These are phyloP conservation scores for Carterocephalus palaemon DNA, from an alignment of 2,888 invertebrate genomes.

Conservation along the genomic window DNA sequence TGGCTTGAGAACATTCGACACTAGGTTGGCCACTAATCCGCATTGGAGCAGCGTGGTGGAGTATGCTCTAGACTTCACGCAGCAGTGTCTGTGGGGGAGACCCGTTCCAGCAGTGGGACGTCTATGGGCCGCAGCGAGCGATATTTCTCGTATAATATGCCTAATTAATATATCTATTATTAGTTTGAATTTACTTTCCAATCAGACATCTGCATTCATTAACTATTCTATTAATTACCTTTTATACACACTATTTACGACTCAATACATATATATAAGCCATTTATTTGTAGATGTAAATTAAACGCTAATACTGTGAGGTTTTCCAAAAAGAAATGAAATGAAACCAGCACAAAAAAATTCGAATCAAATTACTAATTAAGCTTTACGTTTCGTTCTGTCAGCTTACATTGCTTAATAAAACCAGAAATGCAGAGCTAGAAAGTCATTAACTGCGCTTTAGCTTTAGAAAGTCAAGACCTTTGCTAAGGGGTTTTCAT, in stretches of 20 bases:
- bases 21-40: too few relatives aligned
- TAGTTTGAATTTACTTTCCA: too few relatives aligned
- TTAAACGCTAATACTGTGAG: not conserved
- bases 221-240: not conserved
- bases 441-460: conserved; percentile 61
- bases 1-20: too few relatives aligned
- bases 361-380: conserved; percentile 64
- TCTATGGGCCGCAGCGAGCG: too few relatives aligned
- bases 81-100: too few relatives aligned
- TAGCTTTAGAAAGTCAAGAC: conserved; percentile 58
- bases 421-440: conserved; percentile 52
- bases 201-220: not conserved
- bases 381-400: conserved; percentile 56
- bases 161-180: too few relatives aligned
- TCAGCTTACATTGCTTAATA: conserved; percentile 64
- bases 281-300: not conserved
- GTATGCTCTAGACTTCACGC: too few relatives aligned
- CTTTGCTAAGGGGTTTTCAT: conserved; percentile 58
- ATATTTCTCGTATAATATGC: too few relatives aligned
- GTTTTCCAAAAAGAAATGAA: conserved; percentile 31
- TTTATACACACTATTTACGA: too few relatives aligned
- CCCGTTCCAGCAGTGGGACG: too few relatives aligned
- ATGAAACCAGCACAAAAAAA: conserved; percentile 48
- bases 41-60: too few relatives aligned
- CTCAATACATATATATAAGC: too few relatives aligned